phyloP scores from a whole-genome alignment of 2,113 vertebrate genomes.

The Alces alces region DNA sequence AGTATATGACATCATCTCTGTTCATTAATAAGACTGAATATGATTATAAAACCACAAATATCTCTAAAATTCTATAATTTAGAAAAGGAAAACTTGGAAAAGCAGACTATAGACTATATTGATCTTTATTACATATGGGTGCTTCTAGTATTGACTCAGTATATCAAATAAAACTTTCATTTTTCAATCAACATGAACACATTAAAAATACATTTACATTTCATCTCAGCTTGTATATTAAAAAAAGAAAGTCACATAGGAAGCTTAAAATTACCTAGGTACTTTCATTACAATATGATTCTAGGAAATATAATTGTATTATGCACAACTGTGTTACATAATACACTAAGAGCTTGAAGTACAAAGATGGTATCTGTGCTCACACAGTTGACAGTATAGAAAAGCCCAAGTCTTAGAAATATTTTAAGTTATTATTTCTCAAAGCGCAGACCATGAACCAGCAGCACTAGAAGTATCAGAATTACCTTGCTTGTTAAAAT shows the following conservation, averaged over 20 bases:
- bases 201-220: background rate
- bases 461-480: background rate
- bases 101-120: background rate
- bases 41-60: background rate
- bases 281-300: background rate
- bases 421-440: slow-evolving; percentile 7
- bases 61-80: background rate
- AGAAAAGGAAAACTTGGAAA: slow-evolving; percentile 2
- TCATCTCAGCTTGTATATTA: background rate
- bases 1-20: background rate
- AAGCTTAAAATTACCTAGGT: background rate
- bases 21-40: background rate
- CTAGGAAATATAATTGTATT: background rate
- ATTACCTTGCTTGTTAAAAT: background rate
- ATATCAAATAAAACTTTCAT: background rate
- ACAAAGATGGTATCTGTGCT: background rate
- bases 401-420: slow-evolving; percentile 2
- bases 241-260: background rate
- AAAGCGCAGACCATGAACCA: background rate
- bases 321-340: background rate
- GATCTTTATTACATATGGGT: background rate
- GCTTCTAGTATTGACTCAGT: background rate
- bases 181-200: background rate
- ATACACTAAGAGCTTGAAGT: background rate
- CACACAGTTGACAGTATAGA: background rate